These are phyloP conservation scores for Pollenia amentaria DNA, from an alignment of 2,888 invertebrate species.

Conservation along the genomic window DNA sequence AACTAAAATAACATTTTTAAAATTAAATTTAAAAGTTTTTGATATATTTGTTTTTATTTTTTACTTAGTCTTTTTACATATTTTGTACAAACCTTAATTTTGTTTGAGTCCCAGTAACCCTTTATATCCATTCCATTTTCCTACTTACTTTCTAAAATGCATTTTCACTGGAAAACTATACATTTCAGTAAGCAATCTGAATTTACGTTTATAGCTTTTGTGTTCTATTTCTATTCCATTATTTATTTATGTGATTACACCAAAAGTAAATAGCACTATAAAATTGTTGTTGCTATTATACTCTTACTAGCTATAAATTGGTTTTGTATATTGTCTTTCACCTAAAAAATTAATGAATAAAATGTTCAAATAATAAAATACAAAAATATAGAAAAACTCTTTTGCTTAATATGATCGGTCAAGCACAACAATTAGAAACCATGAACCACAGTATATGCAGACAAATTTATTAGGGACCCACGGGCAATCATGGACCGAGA, in stretches of 20 bases:
- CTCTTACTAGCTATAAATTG: neutral
- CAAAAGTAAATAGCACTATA: slow-evolving; percentile 15
- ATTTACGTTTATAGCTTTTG: slow-evolving; percentile 2
- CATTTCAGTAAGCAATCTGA: slow-evolving; percentile 39
- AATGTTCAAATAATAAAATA: neutral
- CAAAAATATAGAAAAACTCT: too few relatives aligned
- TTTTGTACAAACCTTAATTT: slow-evolving; percentile 15
- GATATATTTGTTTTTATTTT: neutral
- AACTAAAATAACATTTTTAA: neutral
- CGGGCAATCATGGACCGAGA: too few relatives aligned
- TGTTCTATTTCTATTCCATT: neutral
- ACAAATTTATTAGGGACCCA: too few relatives aligned
- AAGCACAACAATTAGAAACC: too few relatives aligned
- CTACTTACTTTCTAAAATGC: neutral
- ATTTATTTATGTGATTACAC: slow-evolving; percentile 26
- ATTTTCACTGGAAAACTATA: slow-evolving; percentile 3
- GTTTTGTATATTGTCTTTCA: neutral
- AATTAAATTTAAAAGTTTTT: neutral
- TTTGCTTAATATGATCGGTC: too few relatives aligned
- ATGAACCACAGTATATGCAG: too few relatives aligned
- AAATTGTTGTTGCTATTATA: neutral
- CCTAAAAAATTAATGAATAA: too few relatives aligned
- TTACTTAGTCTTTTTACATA: neutral
- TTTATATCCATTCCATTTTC: neutral
- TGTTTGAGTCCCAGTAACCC: slow-evolving; percentile 9